phyloP scores from a whole-genome alignment of 2,888 invertebrate species.

The Micropterix aruncella region DNA sequence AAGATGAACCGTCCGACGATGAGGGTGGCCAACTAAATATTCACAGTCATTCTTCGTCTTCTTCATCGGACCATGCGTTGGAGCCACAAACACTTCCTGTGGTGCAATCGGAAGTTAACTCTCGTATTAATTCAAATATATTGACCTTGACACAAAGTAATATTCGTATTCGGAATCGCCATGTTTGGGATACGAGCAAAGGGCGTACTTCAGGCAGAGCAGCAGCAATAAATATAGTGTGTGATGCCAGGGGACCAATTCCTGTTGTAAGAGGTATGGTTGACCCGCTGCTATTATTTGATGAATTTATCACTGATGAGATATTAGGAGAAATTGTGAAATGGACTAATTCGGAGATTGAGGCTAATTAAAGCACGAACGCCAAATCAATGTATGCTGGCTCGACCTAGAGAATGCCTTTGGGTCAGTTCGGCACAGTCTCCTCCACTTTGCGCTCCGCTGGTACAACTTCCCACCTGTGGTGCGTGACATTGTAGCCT shows the following conservation, averaged over 20 bases:
- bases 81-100: background rate
- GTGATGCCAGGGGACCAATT: background rate
- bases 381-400: too few relatives aligned
- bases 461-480: too few relatives aligned
- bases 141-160: background rate
- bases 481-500: too few relatives aligned
- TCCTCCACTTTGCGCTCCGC: too few relatives aligned
- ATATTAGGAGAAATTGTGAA: background rate
- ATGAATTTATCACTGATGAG: background rate
- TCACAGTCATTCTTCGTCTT: background rate
- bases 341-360: background rate
- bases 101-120: too few relatives aligned
- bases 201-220: background rate
- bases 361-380: too few relatives aligned
- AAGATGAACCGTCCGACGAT: conserved; percentile 1
- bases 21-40: conserved; percentile 2
- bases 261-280: background rate
- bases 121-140: background rate
- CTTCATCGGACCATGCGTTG: background rate
- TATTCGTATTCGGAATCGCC: background rate
- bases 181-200: background rate
- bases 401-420: too few relatives aligned
- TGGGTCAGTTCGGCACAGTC: too few relatives aligned
- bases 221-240: background rate
- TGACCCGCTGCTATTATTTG: background rate